Evolutionary conservation across 2,888 invertebrate genomes (phyloP).

Genomic region (Kuschelorhynchus macadamiae): DNA sequence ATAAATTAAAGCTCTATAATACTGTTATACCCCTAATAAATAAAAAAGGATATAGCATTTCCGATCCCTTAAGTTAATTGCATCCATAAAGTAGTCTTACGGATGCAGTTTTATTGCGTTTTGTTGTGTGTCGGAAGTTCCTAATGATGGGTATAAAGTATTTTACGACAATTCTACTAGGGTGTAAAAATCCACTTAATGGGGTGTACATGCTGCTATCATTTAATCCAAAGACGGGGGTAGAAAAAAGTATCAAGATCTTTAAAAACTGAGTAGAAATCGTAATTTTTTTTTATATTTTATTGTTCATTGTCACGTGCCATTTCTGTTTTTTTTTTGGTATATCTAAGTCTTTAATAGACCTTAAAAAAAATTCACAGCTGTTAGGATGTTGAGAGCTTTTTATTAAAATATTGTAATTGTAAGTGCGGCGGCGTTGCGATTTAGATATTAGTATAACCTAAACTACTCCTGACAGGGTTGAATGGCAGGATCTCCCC

Average conservation of each 20-base stretch:
- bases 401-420: too few relatives aligned
- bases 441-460: too few relatives aligned
- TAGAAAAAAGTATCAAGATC: too few relatives aligned
- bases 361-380: too few relatives aligned
- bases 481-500: too few relatives aligned
- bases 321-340: too few relatives aligned
- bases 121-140: slow-evolving; percentile 38
- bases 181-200: slow-evolving; percentile 30
- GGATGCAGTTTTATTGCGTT: slow-evolving; percentile 44
- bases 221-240: not conserved
- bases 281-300: too few relatives aligned
- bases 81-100: slow-evolving; percentile 45
- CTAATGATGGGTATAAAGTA: slow-evolving; percentile 43
- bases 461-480: too few relatives aligned
- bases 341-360: too few relatives aligned
- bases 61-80: slow-evolving; percentile 47
- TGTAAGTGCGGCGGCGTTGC: too few relatives aligned
- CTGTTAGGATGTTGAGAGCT: too few relatives aligned
- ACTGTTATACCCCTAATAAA: slow-evolving; percentile 32
- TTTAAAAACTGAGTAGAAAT: slow-evolving; percentile 3
- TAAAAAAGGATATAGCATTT: slow-evolving; percentile 38
- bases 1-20: slow-evolving; percentile 9
- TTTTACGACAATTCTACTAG: slow-evolving; percentile 36
- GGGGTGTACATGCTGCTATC: slow-evolving; percentile 9
- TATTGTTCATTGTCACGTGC: too few relatives aligned